phyloP scores from a whole-genome alignment of 2,888 invertebrate species.

The Torymus tubicola region DNA sequence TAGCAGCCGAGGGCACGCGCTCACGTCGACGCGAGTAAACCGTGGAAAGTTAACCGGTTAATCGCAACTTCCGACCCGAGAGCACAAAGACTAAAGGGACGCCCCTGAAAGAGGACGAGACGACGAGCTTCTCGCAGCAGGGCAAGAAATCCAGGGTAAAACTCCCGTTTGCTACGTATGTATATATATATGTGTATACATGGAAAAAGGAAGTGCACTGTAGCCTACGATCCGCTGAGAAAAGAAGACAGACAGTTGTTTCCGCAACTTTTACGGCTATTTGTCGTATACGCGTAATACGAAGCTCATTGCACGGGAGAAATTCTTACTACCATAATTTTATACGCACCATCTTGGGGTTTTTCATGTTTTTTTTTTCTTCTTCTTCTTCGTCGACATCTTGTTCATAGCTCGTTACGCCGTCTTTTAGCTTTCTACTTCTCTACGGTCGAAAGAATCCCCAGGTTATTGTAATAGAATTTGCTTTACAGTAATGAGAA shows the following conservation, averaged over 20 bases:
- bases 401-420: not conserved
- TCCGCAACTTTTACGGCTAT: slow-evolving; percentile 69
- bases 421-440: not conserved
- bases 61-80: slow-evolving; percentile 46
- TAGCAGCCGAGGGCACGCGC: not conserved
- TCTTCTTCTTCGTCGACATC: not conserved
- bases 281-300: slow-evolving; percentile 69
- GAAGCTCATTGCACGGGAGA: slow-evolving; percentile 66
- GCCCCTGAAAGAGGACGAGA: too few relatives aligned
- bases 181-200: not conserved
- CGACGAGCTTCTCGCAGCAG: too few relatives aligned
- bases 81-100: not conserved
- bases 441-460: not conserved
- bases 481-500: slow-evolving; percentile 24
- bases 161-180: not conserved
- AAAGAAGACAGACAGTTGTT: slow-evolving; percentile 59
- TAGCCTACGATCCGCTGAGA: not conserved
- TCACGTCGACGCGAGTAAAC: slow-evolving; percentile 28
- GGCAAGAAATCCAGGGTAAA: not conserved
- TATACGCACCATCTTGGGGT: not conserved
- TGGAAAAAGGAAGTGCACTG: not conserved
- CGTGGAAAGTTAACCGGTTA: slow-evolving; percentile 53
- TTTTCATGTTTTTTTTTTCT: not conserved
- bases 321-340: slow-evolving; percentile 60
- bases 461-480: slow-evolving; percentile 41